A percentile compares a stretch with the other conserved stretches of the same genome.
These are phyloP conservation scores for Phoenoteleia sp. DNA, from an alignment of 2,888 invertebrate genomes.

Conservation along the genomic window DNA sequence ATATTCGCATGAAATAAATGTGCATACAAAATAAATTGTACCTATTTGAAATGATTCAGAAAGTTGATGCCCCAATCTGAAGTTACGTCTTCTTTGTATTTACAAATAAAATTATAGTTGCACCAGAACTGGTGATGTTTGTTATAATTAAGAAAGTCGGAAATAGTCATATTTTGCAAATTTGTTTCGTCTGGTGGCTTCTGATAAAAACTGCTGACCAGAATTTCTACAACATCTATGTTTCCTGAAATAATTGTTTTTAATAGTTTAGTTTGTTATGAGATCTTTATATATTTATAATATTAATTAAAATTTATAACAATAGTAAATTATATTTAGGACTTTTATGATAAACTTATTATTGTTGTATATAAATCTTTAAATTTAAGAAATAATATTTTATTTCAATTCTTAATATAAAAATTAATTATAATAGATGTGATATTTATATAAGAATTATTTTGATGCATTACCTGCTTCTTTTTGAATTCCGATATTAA, in stretches of 20 bases:
- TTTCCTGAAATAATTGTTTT: slow-evolving; percentile 46
- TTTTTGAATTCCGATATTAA: slow-evolving; percentile 18
- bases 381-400: neutral
- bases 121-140: no score
- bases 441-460: neutral
- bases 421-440: neutral
- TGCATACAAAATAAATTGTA: slow-evolving; percentile 8
- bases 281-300: no score
- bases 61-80: slow-evolving; percentile 87
- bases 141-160: slow-evolving; percentile 36
- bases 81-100: slow-evolving; percentile 86
- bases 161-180: neutral
- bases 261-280: no score
- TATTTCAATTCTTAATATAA: neutral
- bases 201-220: no score
- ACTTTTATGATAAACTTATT: no score
- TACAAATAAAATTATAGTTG: slow-evolving; percentile 87
- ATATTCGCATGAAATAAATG: no score
- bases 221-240: slow-evolving; percentile 60
- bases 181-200: no score
- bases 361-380: no score
- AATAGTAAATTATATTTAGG: no score
- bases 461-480: slow-evolving; percentile 27
- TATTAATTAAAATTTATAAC: no score
- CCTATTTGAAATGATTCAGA: slow-evolving; percentile 84